A percentile compares a stretch with the other conserved stretches of the same genome.
These are phyloP conservation scores for Nasalis larvatus DNA, from an alignment of 2,113 vertebrate genomes.

Conservation along the genomic window DNA sequence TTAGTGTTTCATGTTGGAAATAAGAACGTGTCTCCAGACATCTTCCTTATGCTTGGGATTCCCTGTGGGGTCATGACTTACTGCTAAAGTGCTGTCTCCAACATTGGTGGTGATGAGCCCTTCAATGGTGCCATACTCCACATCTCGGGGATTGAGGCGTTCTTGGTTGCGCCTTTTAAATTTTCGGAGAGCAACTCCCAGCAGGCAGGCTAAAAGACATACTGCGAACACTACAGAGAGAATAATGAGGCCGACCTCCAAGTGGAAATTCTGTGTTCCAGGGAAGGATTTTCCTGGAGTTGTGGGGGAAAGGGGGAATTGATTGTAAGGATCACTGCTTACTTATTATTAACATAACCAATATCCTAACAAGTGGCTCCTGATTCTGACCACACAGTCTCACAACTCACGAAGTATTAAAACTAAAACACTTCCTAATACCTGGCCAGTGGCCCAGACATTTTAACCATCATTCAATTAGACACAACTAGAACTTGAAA, in stretches of 20 bases:
- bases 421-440: constrained; percentile 47
- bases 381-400: not conserved
- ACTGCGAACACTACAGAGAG: constrained; percentile 90
- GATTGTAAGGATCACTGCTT: not conserved
- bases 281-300: constrained; percentile 83
- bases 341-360: constrained; percentile 21
- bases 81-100: constrained; percentile 97
- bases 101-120: constrained; percentile 98
- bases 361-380: not conserved
- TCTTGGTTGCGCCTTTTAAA: constrained; percentile 95
- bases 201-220: constrained; percentile 89
- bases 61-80: constrained; percentile 83
- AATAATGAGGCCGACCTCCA: constrained; percentile 90
- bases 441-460: not conserved
- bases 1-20: not conserved
- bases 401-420: not conserved
- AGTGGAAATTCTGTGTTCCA: constrained; percentile 87
- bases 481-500: not conserved
- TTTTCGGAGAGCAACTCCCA: constrained; percentile 91
- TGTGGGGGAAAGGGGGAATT: constrained; percentile 24
- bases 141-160: constrained; percentile 93
- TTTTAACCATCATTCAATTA: constrained; percentile 21
- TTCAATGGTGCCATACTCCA: constrained; percentile 96
- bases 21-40: not conserved
- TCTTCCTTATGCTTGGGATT: not conserved